These are phyloP conservation scores for Sylvia borin DNA, from an alignment of 2,797 vertebrate genomes.

Conservation along the genomic window DNA sequence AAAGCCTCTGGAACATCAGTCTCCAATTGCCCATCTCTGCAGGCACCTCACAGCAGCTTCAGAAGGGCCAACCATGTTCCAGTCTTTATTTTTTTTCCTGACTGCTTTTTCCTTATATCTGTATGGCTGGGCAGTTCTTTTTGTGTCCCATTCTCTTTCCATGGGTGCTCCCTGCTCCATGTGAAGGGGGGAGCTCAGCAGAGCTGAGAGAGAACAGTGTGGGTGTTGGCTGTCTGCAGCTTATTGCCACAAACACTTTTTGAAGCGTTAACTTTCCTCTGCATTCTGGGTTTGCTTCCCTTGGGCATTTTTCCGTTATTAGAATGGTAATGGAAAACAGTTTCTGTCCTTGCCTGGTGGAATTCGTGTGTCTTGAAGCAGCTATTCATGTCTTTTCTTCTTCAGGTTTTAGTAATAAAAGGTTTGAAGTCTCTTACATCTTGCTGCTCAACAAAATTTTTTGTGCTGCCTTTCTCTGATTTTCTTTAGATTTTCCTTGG, in stretches of 20 bases:
- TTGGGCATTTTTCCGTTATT: constrained; percentile 39
- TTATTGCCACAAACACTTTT: neutral
- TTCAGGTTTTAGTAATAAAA: neutral
- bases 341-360: neutral
- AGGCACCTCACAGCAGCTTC: neutral
- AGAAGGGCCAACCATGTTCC: accelerated
- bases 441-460: neutral
- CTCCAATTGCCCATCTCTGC: accelerated
- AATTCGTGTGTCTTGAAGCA: neutral
- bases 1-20: neutral
- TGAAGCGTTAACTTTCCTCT: neutral
- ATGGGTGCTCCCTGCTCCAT: neutral
- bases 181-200: neutral
- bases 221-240: neutral
- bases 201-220: accelerated
- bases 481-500: neutral
- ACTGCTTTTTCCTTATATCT: neutral
- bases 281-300: neutral
- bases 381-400: neutral
- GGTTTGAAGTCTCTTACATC: neutral
- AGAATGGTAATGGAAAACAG: constrained; percentile 2
- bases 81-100: no score
- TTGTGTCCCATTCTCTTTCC: neutral
- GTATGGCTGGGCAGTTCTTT: neutral
- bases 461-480: neutral